These are phyloP conservation scores for Platorchestia sp. DNA, from an alignment of 1,140 invertebrate species.

Conservation along the genomic window DNA sequence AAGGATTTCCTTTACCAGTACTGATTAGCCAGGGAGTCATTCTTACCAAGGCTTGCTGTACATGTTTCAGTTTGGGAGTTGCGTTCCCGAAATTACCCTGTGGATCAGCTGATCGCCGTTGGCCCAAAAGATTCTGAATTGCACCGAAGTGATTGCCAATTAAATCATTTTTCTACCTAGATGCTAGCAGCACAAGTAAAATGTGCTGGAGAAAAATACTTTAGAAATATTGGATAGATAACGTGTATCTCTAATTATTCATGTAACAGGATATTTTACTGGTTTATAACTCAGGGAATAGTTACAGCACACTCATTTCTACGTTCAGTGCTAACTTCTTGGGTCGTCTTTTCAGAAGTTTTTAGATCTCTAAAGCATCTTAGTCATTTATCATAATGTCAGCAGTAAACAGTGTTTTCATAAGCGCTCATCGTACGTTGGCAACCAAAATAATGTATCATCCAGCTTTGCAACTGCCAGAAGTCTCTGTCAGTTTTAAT, in stretches of 20 bases:
- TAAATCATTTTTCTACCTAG: neutral
- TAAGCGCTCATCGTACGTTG: neutral
- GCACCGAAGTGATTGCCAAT: neutral
- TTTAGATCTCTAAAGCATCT: neutral
- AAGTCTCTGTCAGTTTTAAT: neutral
- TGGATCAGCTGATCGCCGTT: neutral
- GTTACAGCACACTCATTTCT: neutral
- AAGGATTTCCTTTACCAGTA: neutral
- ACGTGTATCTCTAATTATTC: neutral
- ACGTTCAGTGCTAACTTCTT: neutral
- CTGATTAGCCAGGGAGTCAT: neutral
- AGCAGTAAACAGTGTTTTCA: neutral
- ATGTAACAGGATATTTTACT: neutral
- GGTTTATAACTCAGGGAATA: neutral
- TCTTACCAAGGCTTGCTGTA: too few species aligned
- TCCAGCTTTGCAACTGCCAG: neutral
- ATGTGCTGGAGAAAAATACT: neutral
- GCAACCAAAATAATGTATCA: neutral
- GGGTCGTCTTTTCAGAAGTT: too few species aligned
- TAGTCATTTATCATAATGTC: neutral
- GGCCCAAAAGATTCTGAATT: neutral
- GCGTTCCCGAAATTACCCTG: neutral
- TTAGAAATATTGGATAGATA: neutral
- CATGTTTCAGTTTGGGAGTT: neutral
- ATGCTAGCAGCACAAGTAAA: neutral